Evolutionary conservation across 2,113 vertebrate genomes (phyloP).

Genomic region (Chiloscyllium plagiosum): DNA sequence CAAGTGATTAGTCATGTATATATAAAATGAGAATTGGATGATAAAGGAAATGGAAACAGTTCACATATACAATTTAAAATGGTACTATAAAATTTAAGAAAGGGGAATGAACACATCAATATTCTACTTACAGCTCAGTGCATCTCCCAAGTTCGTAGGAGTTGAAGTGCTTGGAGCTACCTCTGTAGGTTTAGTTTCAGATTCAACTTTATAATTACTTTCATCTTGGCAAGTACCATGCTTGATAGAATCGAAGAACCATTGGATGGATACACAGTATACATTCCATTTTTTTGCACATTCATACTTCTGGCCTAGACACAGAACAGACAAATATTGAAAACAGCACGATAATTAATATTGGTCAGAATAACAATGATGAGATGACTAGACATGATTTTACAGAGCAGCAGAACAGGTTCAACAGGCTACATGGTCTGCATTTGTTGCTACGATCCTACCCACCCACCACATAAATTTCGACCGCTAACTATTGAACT

Average conservation of each 20-base stretch:
- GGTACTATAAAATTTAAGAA: background rate
- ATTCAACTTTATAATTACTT: slow-evolving; percentile 67
- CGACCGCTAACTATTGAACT: background rate
- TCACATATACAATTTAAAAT: background rate
- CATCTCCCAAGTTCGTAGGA: slow-evolving; percentile 60
- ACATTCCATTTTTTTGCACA: slow-evolving; percentile 93
- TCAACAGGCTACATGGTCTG: too few relatives aligned
- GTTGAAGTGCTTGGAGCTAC: slow-evolving; percentile 74
- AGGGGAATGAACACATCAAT: background rate
- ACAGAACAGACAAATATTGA: background rate
- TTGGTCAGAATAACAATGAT: background rate
- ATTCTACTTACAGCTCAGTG: slow-evolving; percentile 57
- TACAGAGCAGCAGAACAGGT: background rate
- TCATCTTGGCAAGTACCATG: slow-evolving; percentile 93
- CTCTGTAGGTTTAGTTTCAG: slow-evolving; percentile 45
- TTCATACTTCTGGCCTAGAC: slow-evolving; percentile 89
- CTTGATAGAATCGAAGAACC: slow-evolving; percentile 92
- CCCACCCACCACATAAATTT: background rate
- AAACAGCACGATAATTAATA: background rate
- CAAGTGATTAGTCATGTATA: background rate
- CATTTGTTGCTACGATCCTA: too few relatives aligned
- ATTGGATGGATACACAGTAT: slow-evolving; percentile 81
- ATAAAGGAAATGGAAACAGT: background rate
- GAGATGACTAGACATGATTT: too few relatives aligned
- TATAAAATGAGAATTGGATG: background rate